These are phyloP conservation scores for Hippopotamus amphibius DNA, from an alignment of 2,113 vertebrate species.

Conservation along the genomic window DNA sequence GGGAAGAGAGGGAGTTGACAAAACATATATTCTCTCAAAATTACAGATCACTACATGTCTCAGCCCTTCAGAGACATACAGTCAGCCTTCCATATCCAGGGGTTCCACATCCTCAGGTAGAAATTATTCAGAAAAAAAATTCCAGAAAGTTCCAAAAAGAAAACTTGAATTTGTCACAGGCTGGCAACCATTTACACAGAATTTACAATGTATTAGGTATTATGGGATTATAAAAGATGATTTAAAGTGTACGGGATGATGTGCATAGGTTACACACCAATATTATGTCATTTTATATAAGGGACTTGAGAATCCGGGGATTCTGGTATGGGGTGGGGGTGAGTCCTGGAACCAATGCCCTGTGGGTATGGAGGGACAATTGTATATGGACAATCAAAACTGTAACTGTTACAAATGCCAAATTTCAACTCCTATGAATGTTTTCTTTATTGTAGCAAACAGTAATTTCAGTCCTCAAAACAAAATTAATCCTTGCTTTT, in stretches of 20 bases:
- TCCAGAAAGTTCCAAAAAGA: not conserved
- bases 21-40: constrained; percentile 3
- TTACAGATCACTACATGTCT: not conserved
- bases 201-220: not conserved
- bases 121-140: not conserved
- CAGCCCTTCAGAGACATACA: not conserved
- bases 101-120: not conserved
- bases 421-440: constrained; percentile 42
- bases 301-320: not conserved
- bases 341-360: not conserved
- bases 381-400: not conserved
- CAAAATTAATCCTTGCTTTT: not conserved
- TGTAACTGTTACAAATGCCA: not conserved
- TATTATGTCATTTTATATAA: not conserved
- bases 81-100: not conserved
- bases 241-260: not conserved
- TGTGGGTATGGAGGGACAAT: not conserved
- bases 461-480: not conserved
- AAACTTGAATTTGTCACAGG: not conserved
- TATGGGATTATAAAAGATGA: not conserved
- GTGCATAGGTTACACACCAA: not conserved
- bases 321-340: not conserved
- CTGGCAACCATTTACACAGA: not conserved
- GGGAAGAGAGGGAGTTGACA: not conserved
- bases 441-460: constrained; percentile 28